Percentiles rank a stretch among this genome's conserved stretches.
These are phyloP conservation scores for Synergus japonicus DNA, from an alignment of 2,888 invertebrate genomes.

Conservation along the genomic window DNA sequence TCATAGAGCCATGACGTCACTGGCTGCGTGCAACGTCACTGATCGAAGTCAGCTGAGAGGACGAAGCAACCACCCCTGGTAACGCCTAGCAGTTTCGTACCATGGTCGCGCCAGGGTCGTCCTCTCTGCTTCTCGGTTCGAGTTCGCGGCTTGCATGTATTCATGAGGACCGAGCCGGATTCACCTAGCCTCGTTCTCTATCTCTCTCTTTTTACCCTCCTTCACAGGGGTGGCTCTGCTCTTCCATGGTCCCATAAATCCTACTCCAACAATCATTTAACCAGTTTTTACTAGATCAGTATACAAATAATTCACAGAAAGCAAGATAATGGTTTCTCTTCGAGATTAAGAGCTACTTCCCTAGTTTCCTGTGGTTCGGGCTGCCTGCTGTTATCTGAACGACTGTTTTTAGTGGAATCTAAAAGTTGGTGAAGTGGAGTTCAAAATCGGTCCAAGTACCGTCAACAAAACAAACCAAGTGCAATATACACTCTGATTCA, in stretches of 20 bases:
- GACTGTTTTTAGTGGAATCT: too few species aligned
- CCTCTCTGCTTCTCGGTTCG: conserved; percentile 56
- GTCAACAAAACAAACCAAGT: too few species aligned
- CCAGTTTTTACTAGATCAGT: background rate
- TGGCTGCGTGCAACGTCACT: conserved; percentile 71
- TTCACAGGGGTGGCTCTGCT: conserved; percentile 13
- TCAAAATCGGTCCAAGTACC: too few species aligned
- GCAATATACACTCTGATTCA: too few species aligned
- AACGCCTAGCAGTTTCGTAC: conserved; percentile 52
- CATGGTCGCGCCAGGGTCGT: conserved; percentile 61
- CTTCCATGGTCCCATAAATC: background rate
- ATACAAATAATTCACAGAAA: background rate
- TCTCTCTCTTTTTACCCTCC: conserved; percentile 50
- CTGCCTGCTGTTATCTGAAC: too few species aligned
- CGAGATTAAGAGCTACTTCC: background rate
- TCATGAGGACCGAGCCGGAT: conserved; percentile 62
- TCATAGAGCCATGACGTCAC: conserved; percentile 71
- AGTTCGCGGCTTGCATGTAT: conserved; percentile 69
- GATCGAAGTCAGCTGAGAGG: conserved; percentile 75
- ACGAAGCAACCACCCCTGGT: conserved; percentile 59
- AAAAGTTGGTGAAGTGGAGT: too few species aligned
- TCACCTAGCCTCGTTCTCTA: conserved; percentile 49
- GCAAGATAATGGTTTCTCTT: background rate
- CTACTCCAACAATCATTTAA: background rate
- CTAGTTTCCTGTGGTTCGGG: background rate